Percentiles rank a stretch among this genome's conserved stretches.
These are phyloP conservation scores for Celastrina argiolus DNA, from an alignment of 2,888 invertebrate genomes.

Conservation along the genomic window DNA sequence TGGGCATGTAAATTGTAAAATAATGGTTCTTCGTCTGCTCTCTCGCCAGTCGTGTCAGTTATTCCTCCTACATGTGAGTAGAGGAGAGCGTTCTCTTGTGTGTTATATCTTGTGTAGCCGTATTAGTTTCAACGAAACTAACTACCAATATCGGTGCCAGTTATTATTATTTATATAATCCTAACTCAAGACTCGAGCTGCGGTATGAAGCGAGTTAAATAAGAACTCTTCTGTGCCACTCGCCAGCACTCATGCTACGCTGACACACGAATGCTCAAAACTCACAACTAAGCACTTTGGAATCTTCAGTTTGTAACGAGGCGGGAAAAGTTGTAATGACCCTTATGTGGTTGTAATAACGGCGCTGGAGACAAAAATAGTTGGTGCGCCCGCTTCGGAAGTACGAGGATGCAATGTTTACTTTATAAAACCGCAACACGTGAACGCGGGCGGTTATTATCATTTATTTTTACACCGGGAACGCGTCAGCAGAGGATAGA, in stretches of 20 bases:
- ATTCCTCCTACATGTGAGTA: too few species aligned
- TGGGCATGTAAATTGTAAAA: too few species aligned
- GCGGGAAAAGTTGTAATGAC: constrained; percentile 11
- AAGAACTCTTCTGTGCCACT: background rate
- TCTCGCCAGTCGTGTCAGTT: too few species aligned
- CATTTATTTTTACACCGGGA: constrained; percentile 64
- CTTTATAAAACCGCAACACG: constrained; percentile 60
- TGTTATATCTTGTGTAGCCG: too few species aligned
- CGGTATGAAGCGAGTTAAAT: background rate
- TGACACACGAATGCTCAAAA: constrained; percentile 20
- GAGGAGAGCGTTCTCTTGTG: too few species aligned
- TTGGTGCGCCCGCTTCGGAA: constrained; percentile 46
- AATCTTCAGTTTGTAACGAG: constrained; percentile 1
- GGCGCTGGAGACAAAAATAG: constrained; percentile 16
- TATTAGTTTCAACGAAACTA: too few species aligned
- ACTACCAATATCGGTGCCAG: too few species aligned
- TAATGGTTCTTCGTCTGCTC: too few species aligned
- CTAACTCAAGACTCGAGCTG: background rate
- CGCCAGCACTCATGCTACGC: background rate
- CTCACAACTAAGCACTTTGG: constrained; percentile 24
- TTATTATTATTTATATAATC: too few species aligned
- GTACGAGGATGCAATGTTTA: constrained; percentile 70
- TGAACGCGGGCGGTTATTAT: constrained; percentile 57
- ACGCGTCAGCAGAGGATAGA: constrained; percentile 47
- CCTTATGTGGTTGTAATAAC: constrained; percentile 23